Conservation (phyloP, 2,888 invertebrate species). For the Odontocerum albicorne region DNA sequence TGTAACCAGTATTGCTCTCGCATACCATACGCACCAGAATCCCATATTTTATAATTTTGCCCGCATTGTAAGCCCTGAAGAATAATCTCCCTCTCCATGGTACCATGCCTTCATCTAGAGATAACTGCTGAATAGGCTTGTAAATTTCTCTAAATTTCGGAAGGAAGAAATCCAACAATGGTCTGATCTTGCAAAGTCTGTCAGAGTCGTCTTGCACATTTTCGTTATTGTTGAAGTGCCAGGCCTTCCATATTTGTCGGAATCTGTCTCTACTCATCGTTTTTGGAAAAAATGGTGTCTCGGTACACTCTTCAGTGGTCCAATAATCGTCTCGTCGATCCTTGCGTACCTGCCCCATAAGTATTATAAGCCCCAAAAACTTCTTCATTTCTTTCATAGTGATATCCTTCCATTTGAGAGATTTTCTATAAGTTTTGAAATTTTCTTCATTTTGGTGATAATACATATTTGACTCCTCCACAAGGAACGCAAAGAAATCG, state of each 20-base stretch:
- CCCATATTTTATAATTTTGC: conserved; percentile 15
- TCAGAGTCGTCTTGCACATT: not conserved
- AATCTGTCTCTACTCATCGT: conserved; percentile 32
- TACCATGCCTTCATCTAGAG: conserved; percentile 2
- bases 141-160: conserved; percentile 12
- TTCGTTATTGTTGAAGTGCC: conserved; percentile 31
- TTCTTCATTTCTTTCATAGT: conserved; percentile 6
- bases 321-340: conserved; percentile 17
- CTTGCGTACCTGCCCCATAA: conserved; percentile 11
- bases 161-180: conserved; percentile 1
- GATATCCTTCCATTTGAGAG: conserved; percentile 3
- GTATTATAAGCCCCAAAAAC: conserved; percentile 11
- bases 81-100: conserved; percentile 6
- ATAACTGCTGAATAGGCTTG: conserved; percentile 4
- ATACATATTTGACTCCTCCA: not conserved
- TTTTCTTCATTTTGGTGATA: not conserved
- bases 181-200: conserved; percentile 3
- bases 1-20: conserved; percentile 15
- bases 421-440: not conserved
- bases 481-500: not conserved
- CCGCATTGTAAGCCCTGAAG: conserved; percentile 12
- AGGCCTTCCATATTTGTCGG: conserved; percentile 24
- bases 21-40: conserved; percentile 16
- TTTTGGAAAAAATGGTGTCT: conserved; percentile 24
- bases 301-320: conserved; percentile 8